Evolutionary conservation across 2,888 invertebrate species (phyloP), one percentile per base, ranked within the genome.

Genomic region (Leucophenga montana): DNA sequence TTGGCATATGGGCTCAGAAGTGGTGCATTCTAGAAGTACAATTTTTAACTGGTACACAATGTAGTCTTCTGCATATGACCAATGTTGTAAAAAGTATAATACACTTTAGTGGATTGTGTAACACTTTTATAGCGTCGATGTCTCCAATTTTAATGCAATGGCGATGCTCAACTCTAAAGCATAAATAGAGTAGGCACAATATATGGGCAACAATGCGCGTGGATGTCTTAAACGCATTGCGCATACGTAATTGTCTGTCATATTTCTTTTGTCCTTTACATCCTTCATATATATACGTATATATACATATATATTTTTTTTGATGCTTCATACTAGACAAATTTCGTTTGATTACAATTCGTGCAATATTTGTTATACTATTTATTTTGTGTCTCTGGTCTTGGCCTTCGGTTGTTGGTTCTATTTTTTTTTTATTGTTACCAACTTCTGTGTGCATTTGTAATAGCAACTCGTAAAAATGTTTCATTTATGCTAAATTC

Each of bases 401-500:
- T 39, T 67, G 44, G 67, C 18, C 18, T 53, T 33, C 48, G 14
- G 48, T 50, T 14, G n/a, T 65, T 53, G 64, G 56, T 65, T 50
- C 53, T 11, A n/a, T n/a, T n/a, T n/a, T n/a, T 27, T 18, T 72
- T 72, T 77, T 76, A 75, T 75, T 77, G 78, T 78, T 78, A 75
- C 73, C 75, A 73, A 39, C 39, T 75, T 78, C 75, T 77, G 73
- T 75, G 70, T 50, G 27, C 50, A 27, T 53, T 53, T 71, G 82
- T 81, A 82, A 82, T 82, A 79, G 75, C 80, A 80, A 83, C 81
- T 82, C 82, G 81, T 82, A 82, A 82, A 82, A 82, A 82, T 82
- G 81, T 82, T 82, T 82, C 81, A 82, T 82, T 82, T 82, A 82
- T 82, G 82, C 81, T 79, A 82, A 82, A 82, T 78, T 82, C 80